Percentiles rank a stretch among this genome's conserved stretches.
Conservation (phyloP, 2,797 vertebrate species). For the Micromesistius poutassou region DNA sequence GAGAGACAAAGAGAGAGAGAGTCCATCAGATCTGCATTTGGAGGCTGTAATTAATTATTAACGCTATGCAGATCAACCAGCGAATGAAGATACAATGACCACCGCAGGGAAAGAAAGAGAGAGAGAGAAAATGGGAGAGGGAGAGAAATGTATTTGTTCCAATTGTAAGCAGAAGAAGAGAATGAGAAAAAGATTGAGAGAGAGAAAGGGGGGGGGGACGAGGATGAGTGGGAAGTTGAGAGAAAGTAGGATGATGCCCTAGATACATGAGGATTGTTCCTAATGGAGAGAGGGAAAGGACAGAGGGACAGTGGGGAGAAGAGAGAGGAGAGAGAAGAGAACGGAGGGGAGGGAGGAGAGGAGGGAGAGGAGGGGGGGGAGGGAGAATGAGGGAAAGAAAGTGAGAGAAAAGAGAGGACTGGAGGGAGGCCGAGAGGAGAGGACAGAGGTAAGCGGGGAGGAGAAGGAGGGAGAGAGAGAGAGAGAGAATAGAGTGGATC, state of each 20-base stretch:
- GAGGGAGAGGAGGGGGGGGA: slow-evolving; percentile 34
- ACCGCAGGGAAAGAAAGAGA: slow-evolving; percentile 45
- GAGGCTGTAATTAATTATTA: slow-evolving; percentile 76
- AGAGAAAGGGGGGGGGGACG: background rate
- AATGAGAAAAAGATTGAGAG: background rate
- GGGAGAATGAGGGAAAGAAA: background rate
- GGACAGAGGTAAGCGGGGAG: background rate
- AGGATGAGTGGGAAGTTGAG: background rate
- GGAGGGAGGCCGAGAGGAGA: background rate
- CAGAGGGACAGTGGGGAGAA: background rate
- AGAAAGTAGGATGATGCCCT: slow-evolving; percentile 1
- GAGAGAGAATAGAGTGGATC: background rate
- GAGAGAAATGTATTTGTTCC: background rate
- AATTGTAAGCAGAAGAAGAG: background rate
- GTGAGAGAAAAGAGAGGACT: background rate
- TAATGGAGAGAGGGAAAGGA: background rate
- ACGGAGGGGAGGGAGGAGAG: slow-evolving; percentile 48
- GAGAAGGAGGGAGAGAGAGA: background rate
- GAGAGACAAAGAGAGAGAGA: slow-evolving; percentile 28
- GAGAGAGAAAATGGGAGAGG: background rate
- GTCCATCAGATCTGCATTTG: slow-evolving; percentile 63
- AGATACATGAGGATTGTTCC: background rate
- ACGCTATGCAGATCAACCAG: slow-evolving; percentile 75
- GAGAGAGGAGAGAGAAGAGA: slow-evolving; percentile 22
- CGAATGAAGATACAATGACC: slow-evolving; percentile 29